Percentiles rank a stretch among this genome's conserved stretches.
Conservation (phyloP, 1,140 invertebrate species). For the Limonius californicus region DNA sequence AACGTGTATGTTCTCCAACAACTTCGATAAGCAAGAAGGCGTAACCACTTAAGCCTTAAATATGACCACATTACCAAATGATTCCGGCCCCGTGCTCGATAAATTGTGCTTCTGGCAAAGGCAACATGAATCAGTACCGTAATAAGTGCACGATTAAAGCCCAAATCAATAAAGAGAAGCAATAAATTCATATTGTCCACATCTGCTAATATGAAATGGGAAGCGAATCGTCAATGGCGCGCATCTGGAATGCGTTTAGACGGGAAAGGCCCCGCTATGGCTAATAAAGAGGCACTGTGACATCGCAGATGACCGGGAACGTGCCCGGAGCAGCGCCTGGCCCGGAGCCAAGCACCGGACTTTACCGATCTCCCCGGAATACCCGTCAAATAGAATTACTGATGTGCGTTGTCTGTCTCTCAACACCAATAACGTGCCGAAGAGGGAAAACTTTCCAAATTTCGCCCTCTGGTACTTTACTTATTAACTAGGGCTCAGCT, state of each 20-base stretch:
- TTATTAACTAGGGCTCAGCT: neutral
- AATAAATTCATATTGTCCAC: constrained; percentile 3
- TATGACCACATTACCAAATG: neutral
- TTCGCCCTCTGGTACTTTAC: neutral
- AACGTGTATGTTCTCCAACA: no score
- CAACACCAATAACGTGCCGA: neutral
- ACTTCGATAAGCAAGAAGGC: no score
- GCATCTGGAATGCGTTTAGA: constrained; percentile 37
- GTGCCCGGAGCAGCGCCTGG: constrained; percentile 32
- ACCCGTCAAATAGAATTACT: constrained; percentile 24
- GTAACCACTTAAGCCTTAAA: neutral
- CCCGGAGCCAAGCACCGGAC: constrained; percentile 29
- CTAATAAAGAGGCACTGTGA: constrained; percentile 42
- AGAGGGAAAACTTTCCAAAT: constrained; percentile 1
- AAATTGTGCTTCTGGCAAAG: neutral
- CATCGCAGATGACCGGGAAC: constrained; percentile 39
- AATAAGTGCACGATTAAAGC: neutral
- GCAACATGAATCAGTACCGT: neutral
- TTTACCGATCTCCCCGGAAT: constrained; percentile 20
- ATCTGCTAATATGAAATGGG: constrained; percentile 26
- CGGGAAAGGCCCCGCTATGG: constrained; percentile 36
- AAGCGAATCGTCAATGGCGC: constrained; percentile 24
- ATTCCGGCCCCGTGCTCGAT: neutral
- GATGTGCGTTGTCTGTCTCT: constrained; percentile 21
- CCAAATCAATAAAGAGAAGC: neutral